phyloP scores from a whole-genome alignment of 2,113 vertebrate species.

The Thalassoma bifasciatum region DNA sequence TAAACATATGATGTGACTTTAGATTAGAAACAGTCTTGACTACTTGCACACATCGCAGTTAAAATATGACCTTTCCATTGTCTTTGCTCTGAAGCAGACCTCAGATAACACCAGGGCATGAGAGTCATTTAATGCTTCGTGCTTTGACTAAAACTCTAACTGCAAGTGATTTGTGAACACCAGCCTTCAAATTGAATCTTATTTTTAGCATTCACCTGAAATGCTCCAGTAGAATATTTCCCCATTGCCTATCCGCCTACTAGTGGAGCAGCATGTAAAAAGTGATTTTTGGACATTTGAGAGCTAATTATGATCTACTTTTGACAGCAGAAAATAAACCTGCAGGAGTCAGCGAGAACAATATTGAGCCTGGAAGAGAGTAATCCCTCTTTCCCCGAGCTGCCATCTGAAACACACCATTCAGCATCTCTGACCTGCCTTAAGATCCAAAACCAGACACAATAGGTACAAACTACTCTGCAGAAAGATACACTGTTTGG shows the following conservation, averaged over 20 bases:
- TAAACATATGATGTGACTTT: conserved; percentile 70
- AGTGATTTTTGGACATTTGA: conserved; percentile 47
- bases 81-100: conserved; percentile 33
- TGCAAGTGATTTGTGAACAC: neutral
- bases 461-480: conserved; percentile 32
- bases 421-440: conserved; percentile 43
- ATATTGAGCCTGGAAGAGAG: conserved; percentile 53
- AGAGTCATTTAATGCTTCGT: conserved; percentile 2
- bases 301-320: conserved; percentile 63
- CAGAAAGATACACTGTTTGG: conserved; percentile 15
- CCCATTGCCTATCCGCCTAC: conserved; percentile 4
- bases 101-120: conserved; percentile 20
- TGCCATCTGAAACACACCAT: conserved; percentile 43
- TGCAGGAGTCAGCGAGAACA: conserved; percentile 60
- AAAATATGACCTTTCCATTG: conserved; percentile 35
- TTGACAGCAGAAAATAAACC: conserved; percentile 58
- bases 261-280: conserved; percentile 10
- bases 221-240: conserved; percentile 1
- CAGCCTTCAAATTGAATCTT: neutral
- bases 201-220: neutral
- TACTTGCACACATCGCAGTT: conserved; percentile 51
- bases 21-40: conserved; percentile 43
- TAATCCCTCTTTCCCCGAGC: conserved; percentile 55
- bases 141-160: neutral
- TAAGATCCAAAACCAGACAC: conserved; percentile 21